phyloP scores from a whole-genome alignment of 2,888 invertebrate species.

The Lycia hirtaria region DNA sequence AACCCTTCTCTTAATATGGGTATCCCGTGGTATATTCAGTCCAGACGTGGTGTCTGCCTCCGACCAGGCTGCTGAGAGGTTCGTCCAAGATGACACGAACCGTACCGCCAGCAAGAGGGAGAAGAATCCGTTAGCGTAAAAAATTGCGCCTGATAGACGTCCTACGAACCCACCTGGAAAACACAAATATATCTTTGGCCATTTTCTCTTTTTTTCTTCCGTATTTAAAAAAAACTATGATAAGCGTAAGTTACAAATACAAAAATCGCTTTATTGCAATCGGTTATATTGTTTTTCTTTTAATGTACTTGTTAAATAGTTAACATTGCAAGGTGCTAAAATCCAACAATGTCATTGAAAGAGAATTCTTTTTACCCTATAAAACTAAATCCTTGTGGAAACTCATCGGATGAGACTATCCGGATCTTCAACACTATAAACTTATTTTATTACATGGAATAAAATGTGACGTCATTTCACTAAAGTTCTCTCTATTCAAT shows the following conservation, averaged over 20 bases:
- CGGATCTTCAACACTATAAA: slow-evolving; percentile 14
- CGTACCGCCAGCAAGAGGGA: slow-evolving; percentile 82
- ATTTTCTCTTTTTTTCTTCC: too few species aligned
- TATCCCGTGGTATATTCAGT: slow-evolving; percentile 54
- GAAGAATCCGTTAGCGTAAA: slow-evolving; percentile 82
- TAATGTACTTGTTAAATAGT: too few species aligned
- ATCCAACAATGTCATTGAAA: slow-evolving; percentile 2
- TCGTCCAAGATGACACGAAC: slow-evolving; percentile 62
- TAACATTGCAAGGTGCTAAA: neutral
- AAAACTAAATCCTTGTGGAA: slow-evolving; percentile 14
- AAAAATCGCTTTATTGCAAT: too few species aligned
- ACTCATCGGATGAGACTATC: slow-evolving; percentile 14
- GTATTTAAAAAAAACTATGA: slow-evolving; percentile 11
- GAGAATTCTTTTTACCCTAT: neutral
- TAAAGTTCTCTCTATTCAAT: neutral
- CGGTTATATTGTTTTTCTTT: too few species aligned
- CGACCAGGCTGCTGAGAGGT: slow-evolving; percentile 57
- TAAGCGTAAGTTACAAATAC: too few species aligned
- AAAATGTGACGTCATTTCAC: slow-evolving; percentile 12
- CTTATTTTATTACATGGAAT: slow-evolving; percentile 13
- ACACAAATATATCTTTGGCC: neutral
- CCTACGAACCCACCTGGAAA: slow-evolving; percentile 60
- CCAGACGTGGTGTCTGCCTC: slow-evolving; percentile 51
- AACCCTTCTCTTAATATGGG: slow-evolving; percentile 51
- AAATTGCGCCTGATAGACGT: slow-evolving; percentile 75